phyloP scores from a whole-genome alignment of 2,797 vertebrate genomes.

The Alauda arvensis region DNA sequence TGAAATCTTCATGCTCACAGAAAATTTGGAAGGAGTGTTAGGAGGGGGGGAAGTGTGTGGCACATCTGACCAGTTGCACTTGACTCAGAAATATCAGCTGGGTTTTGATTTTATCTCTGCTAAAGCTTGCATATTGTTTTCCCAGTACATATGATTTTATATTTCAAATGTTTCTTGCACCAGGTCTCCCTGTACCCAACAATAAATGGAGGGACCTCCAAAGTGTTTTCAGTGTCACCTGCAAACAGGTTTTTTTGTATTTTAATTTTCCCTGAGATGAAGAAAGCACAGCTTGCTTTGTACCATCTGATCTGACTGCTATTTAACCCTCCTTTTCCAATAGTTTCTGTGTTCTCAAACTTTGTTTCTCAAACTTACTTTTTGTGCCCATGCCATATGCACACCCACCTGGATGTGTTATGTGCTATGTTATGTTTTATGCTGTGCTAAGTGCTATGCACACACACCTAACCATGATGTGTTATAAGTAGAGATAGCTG shows the following conservation, averaged over 20 bases:
- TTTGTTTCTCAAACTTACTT: constrained; percentile 62
- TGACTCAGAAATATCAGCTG: neutral
- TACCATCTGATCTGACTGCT: neutral
- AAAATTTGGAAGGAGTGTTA: neutral
- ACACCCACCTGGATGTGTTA: constrained; percentile 69
- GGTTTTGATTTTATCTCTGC: neutral
- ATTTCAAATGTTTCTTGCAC: neutral
- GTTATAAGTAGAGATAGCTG: constrained; percentile 64
- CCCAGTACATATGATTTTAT: neutral
- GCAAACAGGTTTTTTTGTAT: neutral
- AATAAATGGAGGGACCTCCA: neutral
- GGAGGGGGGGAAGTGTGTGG: neutral
- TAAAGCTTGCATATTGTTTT: neutral
- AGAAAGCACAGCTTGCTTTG: neutral
- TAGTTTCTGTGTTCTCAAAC: constrained; percentile 60
- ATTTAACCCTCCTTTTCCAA: constrained; percentile 35
- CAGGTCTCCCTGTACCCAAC: neutral
- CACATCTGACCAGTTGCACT: constrained; percentile 6
- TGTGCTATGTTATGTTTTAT: constrained; percentile 67
- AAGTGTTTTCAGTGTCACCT: neutral
- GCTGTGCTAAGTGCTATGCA: constrained; percentile 64
- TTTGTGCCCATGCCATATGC: constrained; percentile 61
- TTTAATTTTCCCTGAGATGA: neutral
- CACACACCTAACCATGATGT: constrained; percentile 66
- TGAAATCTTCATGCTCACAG: neutral